Base-by-base conservation (phyloP, 2,888 invertebrate species). In the Adelognathus sp. region DNA sequence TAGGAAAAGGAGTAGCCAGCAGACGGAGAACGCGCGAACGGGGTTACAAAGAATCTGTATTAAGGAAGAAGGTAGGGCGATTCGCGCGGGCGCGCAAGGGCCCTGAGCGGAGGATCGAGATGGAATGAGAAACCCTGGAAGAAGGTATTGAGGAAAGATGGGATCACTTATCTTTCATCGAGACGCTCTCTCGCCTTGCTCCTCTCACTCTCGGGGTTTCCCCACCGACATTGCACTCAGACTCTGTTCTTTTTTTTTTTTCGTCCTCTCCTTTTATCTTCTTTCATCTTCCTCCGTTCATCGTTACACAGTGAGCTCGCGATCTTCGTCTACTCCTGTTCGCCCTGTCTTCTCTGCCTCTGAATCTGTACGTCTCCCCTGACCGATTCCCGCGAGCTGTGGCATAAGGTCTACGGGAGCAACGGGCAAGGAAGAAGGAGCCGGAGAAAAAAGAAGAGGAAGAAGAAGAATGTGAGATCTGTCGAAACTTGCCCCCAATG, bases 81-180 rank as follows among this genome's bases (percentile, higher is more conserved):
- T 73, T 39, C 27, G 41, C 33, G 18, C 14, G 41, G 50, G 69
- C 24, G n/a, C 52, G 27, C 39, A 39, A 36, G 61, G 63, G 7
- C 24, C 31, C 9, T 21, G 16, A 52, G 33, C 21, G 36, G 41
- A 50, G 33, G 72, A 73, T 61, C 36, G 50, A n/a, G 46, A 21
- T 72, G 41, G 80, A 39, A 73, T 60, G 76, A 76, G 73, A 61
- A 69, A 72, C 76, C 56, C n/a, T n/a, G n/a, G n/a, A 63, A 54
- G 46, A 71, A 67, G 71, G 74, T 80, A 79, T 79, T 46, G 77
- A 82, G 79, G 79, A 80, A 82, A 76, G 81, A 82, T 79, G 86
- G 84, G 84, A 83, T 86, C 85, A 82, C 86, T 86, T 86, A 86
- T 86, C 84, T 83, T 83, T 85, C 85, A 84, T 86, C 84, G 78